Conservation (phyloP, 1,140 invertebrate genomes). For the Papilio machaon region DNA sequence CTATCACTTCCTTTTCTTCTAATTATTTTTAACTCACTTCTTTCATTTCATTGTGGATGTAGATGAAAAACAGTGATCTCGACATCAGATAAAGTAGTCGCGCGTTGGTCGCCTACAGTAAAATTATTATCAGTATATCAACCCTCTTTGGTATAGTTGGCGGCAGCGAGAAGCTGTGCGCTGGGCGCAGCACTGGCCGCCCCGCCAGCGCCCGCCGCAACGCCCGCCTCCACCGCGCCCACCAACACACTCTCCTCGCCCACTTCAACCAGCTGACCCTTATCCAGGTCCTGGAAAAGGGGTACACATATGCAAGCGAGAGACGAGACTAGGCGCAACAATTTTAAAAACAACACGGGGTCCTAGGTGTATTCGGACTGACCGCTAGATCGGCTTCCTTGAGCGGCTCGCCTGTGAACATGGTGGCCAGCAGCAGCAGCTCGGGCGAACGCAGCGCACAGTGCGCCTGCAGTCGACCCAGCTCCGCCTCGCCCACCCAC, state of each 20-base stretch:
- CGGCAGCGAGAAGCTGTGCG: constrained; percentile 56
- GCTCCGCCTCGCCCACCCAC: constrained; percentile 57
- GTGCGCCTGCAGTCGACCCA: constrained; percentile 63
- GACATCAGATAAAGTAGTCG: no score
- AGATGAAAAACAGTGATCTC: no score
- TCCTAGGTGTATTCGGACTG: neutral
- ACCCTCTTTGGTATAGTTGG: constrained; percentile 63
- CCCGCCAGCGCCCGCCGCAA: constrained; percentile 49
- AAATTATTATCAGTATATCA: neutral
- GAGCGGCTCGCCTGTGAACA: constrained; percentile 52
- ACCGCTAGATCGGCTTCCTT: constrained; percentile 49
- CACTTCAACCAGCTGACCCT: constrained; percentile 57
- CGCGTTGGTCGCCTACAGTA: neutral
- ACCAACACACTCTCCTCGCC: constrained; percentile 61
- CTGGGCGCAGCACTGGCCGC: constrained; percentile 49
- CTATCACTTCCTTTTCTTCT: no score
- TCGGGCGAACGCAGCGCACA: constrained; percentile 60
- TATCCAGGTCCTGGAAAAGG: constrained; percentile 51
- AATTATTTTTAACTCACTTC: no score
- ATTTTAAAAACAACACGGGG: neutral
- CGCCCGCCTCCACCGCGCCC: constrained; percentile 49
- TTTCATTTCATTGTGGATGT: no score
- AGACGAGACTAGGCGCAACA: neutral
- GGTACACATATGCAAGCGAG: neutral
- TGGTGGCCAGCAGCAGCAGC: constrained; percentile 51